Evolutionary conservation across 2,113 vertebrate species (phyloP), one percentile per base, ranked within the genome.

Genomic region (Sander vitreus): DNA sequence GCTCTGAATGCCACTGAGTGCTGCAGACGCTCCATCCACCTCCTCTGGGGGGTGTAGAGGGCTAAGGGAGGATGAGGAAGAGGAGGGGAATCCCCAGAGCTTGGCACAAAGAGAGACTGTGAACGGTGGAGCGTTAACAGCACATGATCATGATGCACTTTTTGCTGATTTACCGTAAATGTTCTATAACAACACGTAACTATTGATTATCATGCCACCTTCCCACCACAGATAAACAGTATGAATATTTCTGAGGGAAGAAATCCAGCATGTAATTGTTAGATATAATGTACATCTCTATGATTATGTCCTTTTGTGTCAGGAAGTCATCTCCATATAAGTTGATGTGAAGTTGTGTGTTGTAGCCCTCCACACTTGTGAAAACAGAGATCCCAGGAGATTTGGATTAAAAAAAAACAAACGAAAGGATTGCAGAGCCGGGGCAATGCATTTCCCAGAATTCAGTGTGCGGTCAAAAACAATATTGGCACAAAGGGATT

Each of bases 331-430:
- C 47, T 30, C 45, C 6, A 15, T 55, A 23, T 62, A 30, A 51
- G 21, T 33, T 27, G 47, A 48, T 51, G 48, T 58, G 30, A 51
- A 53, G 10, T 43, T 43, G 10, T 11, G 39, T 9, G 23, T 15
- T 64, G 55, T 6, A 59, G 77, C 39, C 51, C 47, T 69, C 71
- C 51, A 39, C 59, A 64, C 60, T 68, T 64, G 45, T 66, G 54
- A 68, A 72, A 80, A 63, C 25, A 68, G 51, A 25, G 54, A 79
- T 60, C 51, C 50, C 30, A 0, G 45, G 73, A 87, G 80, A 87
- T 87, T 87, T 73, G 78, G 88, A 87, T 87, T 69, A 67, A 75
- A 67, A 75, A 45, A 58, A 82, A 51, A 76, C 45, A 87, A 89
- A 84, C 43, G 70, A 39, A 73, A 19, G 43, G 51, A 53, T 23